Base-by-base conservation (phyloP, 2,888 invertebrate genomes). In the Agrochola lychnidis region DNA sequence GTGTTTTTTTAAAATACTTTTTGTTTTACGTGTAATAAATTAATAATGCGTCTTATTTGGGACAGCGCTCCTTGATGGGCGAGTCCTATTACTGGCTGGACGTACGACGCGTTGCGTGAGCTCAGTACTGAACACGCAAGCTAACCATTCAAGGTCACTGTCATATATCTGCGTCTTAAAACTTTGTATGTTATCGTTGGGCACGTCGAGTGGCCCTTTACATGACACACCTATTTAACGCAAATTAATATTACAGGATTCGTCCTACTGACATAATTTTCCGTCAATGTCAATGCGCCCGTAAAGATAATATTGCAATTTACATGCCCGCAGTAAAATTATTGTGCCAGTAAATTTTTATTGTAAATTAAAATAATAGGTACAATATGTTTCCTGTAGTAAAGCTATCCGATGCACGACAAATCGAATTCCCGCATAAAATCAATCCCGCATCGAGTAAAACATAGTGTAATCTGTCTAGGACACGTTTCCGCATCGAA, bases 211-310 rank as follows among this genome's bases (percentile, higher is more conserved):
- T 48, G 57, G 42, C 40, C 72, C 42, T 62, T 61, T 71, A 53
- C 36, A 69, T 66, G 76, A 71, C 73, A 80, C 76, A 77, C 78
- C 73, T 77, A 51, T 68, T 66, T 61, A 66, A 78, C 48, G 62
- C 30, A 36, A 76, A 77, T 70, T 62, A 42, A 71, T 48, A 42
- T 30, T 48, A 56, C 68, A 74, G 76, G 72, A 78, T 68, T 69
- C 67, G 78, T 30, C 77, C 89, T 78, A 85, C 81, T 87, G 70
- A 80, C 83, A 83, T 79, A 73, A 79, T 85, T 87, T 67, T 64
- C 61, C 51, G 61, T 74, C 79, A 87, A 82, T 88, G 77, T 63
- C 77, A 78, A 51, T 71, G 14, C 14, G 76, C 42, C 57, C 14
- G 57, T 75, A 76, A 79, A 76, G 72, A 76, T 86, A 82, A 85